A percentile compares a stretch with the other conserved stretches of the same genome.
These are phyloP conservation scores for Podarcis raffonei DNA, from an alignment of 2,113 vertebrate species.

Conservation along the genomic window DNA sequence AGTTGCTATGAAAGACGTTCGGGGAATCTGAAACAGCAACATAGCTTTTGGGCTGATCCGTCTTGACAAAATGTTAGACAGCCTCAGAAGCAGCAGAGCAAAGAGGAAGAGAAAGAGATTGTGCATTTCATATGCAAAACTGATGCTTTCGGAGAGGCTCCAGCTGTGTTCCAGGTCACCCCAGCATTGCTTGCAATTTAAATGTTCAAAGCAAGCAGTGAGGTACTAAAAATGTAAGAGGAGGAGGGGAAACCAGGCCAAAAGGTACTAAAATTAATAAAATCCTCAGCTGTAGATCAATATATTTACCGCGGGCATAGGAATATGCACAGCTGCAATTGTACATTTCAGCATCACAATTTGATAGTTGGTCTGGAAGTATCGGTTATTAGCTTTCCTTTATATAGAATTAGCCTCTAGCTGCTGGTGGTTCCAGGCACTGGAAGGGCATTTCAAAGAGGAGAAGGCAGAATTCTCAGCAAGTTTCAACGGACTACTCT, in stretches of 20 bases:
- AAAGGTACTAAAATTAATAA: not conserved
- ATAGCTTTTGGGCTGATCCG: not conserved
- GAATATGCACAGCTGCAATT: not conserved
- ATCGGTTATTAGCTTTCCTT: not conserved
- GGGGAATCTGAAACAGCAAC: slow-evolving; percentile 7
- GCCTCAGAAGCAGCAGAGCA: not conserved
- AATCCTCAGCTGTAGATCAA: not conserved
- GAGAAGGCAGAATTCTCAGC: not conserved
- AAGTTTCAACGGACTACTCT: not conserved
- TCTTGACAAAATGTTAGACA: accelerated
- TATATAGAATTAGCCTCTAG: not conserved
- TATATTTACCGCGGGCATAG: not conserved
- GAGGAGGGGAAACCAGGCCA: not conserved
- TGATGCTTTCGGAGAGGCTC: not conserved
- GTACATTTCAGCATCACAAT: not conserved
- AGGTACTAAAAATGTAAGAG: not conserved
- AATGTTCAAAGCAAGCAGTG: not conserved
- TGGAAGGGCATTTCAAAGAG: not conserved
- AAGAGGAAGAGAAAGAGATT: not conserved
- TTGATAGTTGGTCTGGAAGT: not conserved
- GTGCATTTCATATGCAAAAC: not conserved
- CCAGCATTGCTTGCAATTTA: not conserved
- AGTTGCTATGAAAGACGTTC: not conserved
- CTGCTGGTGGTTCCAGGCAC: not conserved
- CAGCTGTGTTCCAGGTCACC: not conserved